These are phyloP conservation scores for Gulo gulo DNA, from an alignment of 2,113 vertebrate species.

Conservation along the genomic window DNA sequence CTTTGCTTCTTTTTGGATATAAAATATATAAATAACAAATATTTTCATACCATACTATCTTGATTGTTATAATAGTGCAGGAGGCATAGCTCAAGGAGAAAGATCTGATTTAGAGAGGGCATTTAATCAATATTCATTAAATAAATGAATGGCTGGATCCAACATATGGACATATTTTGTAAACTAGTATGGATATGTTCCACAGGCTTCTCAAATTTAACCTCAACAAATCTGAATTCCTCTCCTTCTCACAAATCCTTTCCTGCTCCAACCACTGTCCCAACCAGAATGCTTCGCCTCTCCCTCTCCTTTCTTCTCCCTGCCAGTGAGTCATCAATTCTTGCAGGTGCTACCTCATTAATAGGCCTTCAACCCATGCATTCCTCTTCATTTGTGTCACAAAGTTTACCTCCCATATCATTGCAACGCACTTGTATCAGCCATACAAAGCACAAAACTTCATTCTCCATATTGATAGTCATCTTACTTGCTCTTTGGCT, in stretches of 20 bases:
- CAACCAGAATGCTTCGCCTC: neutral
- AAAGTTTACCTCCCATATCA: neutral
- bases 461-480: neutral
- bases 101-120: neutral
- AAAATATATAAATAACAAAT: neutral
- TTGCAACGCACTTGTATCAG: neutral
- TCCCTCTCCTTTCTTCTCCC: neutral
- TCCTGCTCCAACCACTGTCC: neutral
- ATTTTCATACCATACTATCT: neutral
- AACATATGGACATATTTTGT: neutral
- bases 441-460: neutral
- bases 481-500: neutral
- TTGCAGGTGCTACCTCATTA: neutral
- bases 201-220: neutral
- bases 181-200: neutral
- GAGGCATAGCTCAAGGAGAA: neutral
- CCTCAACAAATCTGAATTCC: neutral
- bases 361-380: neutral
- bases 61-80: neutral
- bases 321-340: neutral
- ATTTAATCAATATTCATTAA: neutral
- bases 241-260: neutral
- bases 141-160: neutral
- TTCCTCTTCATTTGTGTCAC: neutral
- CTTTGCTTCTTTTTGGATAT: neutral